Percentiles rank a stretch among this genome's conserved stretches.
Conservation (phyloP, 2,113 vertebrate genomes). For the Scatophagus argus region DNA sequence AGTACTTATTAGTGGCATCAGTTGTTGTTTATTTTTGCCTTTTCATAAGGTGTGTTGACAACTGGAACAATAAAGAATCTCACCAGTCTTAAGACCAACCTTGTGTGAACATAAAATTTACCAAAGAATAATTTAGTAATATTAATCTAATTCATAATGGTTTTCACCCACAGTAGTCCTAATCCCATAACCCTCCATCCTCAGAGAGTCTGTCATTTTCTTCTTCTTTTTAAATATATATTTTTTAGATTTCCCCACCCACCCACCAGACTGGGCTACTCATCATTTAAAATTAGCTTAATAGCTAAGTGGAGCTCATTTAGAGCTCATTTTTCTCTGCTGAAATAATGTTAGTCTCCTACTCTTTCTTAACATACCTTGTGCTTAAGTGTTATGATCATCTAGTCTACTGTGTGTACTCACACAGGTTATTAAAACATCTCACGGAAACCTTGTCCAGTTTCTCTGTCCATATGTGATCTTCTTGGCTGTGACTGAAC, state of each 20-base stretch:
- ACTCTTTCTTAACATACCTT: constrained; percentile 35
- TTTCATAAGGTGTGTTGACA: no score
- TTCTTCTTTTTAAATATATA: background rate
- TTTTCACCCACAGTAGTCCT: background rate
- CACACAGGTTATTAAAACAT: background rate
- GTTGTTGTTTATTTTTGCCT: no score
- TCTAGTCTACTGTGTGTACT: background rate
- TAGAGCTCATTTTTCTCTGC: constrained; percentile 50
- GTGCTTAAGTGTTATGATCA: constrained; percentile 31
- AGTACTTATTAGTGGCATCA: no score
- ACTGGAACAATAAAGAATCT: no score
- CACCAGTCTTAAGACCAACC: no score
- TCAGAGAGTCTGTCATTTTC: background rate
- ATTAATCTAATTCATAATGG: background rate
- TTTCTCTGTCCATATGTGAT: background rate
- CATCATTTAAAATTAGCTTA: constrained; percentile 51
- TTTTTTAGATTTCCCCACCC: constrained; percentile 24
- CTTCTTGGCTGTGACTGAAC: background rate
- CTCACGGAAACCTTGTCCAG: background rate
- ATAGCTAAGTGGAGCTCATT: constrained; percentile 41
- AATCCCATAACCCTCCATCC: background rate
- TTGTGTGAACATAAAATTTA: no score
- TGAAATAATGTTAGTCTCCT: constrained; percentile 54
- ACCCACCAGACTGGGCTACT: constrained; percentile 17
- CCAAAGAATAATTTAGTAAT: no score